These are phyloP conservation scores for Tetramorium simillimum DNA, from an alignment of 1,140 invertebrate species.

Conservation along the genomic window DNA sequence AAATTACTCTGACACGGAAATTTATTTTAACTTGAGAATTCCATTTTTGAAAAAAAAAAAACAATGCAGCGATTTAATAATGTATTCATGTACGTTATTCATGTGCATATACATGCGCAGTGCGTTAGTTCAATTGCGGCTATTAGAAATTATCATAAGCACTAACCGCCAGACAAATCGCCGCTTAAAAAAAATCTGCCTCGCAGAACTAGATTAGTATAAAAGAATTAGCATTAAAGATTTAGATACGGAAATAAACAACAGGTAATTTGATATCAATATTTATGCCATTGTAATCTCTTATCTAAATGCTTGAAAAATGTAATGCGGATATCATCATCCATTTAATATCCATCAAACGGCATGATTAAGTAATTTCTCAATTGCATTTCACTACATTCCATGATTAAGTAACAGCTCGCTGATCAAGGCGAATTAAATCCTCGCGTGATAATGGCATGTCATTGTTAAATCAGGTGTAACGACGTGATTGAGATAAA, in stretches of 20 bases:
- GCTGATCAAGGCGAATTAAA: slow-evolving; percentile 54
- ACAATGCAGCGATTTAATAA: background rate
- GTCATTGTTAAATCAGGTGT: slow-evolving; percentile 54
- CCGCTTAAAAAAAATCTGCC: slow-evolving; percentile 13
- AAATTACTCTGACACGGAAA: background rate
- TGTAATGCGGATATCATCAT: background rate
- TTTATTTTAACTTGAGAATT: background rate
- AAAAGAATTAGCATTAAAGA: slow-evolving; percentile 34
- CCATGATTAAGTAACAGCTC: slow-evolving; percentile 41
- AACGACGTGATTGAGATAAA: slow-evolving; percentile 47
- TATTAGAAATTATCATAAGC: slow-evolving; percentile 30
- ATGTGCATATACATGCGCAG: background rate
- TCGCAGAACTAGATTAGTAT: slow-evolving; percentile 5
- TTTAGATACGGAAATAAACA: slow-evolving; percentile 24
- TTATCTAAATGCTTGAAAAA: background rate
- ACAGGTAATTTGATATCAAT: background rate
- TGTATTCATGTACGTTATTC: background rate
- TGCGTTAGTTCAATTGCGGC: slow-evolving; percentile 2
- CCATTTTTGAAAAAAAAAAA: background rate
- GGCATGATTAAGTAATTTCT: slow-evolving; percentile 38
- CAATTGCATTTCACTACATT: slow-evolving; percentile 20
- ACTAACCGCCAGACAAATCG: slow-evolving; percentile 32
- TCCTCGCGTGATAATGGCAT: slow-evolving; percentile 47
- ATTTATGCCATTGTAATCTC: background rate
- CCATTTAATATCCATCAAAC: slow-evolving; percentile 24